Evolutionary conservation across 1,140 invertebrate species (phyloP), one percentile per base, ranked within the genome.

Genomic region (Zaprionus inermis): DNA sequence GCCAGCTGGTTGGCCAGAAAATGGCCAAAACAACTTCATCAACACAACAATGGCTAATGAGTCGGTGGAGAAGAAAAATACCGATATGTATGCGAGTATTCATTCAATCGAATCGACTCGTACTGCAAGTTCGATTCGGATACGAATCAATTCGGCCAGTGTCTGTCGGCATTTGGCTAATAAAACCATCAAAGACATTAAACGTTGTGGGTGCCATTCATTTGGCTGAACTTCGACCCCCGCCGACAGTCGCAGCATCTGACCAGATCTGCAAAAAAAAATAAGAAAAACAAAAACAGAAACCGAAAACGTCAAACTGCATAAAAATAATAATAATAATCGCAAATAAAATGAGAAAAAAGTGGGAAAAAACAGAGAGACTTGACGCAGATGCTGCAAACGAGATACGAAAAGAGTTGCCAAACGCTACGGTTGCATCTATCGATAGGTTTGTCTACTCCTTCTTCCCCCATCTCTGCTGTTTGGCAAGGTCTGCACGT

Each of bases 171-270:
- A 81, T 79, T 73, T 54, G 72, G 49, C 82, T 88, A 88, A 88
- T 88, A 88, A 88, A 88, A 88, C 83, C 83, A 88, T 88, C 83
- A 88, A 88, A 89, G 71, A 73, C 79, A 88, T 88, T 88, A 88
- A 89, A 83, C 74, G 84, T 89, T 89, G 84, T 83, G 83, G 83
- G 83, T 88, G 83, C 83, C 84, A 86, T 86, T 86, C 83, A 86
- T 86, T 86, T 86, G 83, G 73, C 72, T 86, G 83, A 86, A 88
- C 83, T 86, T 61, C 88, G 84, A 86, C 66, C 70, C 79, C 79
- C 63, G 36, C 58, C 75, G 59, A 66, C 66, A 80, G 60, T 67
- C 46, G 52, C 24, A 28, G 32, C 11, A 32, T 65, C 72, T 83
- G 80, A 79, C 80, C 80, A 81, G 36, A 51, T 32, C 68, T 38